Base-by-base conservation (phyloP, 1,140 invertebrate species). In the Mercenaria mercenaria region DNA sequence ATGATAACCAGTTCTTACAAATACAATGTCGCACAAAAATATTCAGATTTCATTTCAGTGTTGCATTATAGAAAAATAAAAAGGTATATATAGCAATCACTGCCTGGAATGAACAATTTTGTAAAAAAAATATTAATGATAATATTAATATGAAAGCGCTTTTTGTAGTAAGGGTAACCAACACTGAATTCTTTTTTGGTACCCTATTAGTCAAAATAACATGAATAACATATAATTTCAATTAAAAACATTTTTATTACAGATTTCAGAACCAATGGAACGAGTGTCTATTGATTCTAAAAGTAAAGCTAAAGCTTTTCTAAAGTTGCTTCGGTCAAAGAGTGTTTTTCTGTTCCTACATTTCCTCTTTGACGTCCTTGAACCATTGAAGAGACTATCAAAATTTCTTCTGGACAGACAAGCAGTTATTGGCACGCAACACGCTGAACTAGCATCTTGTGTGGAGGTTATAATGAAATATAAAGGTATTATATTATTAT, bases 381-480 rank as follows among this genome's bases (percentile, higher is more conserved):
- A 0, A 6, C 80, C 80, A 23, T 34, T 83, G 59, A 56, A 32
- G 23, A 13, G 80, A 10, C 23, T 83, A 1, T 83, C 80, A 6
- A 3, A 32, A 8, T 8, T 43, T 3, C 56, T 83, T 3, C 80
- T 64, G 37, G 39, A 83, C 18, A 4, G 59, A 41, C 15, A 56
- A 23, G 50, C 50, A 64, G 34, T 83, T 6, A 52, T 67, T 37
- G 80, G 52, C 50, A 59, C 8, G 6, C 80, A 83, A 59, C 80
- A 83, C 34, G 26, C 80, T n/a, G 80, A 83, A 43, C 80, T 83
- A 41, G 26, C 50, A 32, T 20, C 56, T 29, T 39, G 29, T 39
- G 11, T 61, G 34, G 59, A 83, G 23, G 80, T 83, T n/a, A 34
- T 83, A 3, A 83, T 23, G 37, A 83, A 83, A 29, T 83, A 39